These are phyloP conservation scores for Trichonephila inaurata DNA, from an alignment of 1,140 invertebrate genomes.

Conservation along the genomic window DNA sequence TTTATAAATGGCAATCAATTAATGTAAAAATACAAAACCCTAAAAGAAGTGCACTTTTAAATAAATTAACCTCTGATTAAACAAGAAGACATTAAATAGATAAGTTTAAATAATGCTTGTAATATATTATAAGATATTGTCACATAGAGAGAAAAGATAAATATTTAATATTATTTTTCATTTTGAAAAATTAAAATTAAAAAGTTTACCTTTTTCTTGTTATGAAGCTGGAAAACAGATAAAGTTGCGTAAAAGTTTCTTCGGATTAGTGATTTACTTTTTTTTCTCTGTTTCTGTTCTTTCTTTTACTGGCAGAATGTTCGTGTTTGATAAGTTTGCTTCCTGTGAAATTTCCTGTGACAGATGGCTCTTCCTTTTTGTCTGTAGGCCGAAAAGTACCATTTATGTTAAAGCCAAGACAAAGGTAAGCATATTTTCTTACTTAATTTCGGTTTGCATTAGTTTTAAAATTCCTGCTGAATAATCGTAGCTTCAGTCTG, in stretches of 20 bases:
- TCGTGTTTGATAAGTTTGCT: background rate
- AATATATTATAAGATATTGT: background rate
- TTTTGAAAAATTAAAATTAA: background rate
- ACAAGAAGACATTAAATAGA: too few relatives aligned
- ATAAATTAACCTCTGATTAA: too few relatives aligned
- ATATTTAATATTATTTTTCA: background rate
- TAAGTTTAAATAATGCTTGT: too few relatives aligned
- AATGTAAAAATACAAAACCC: background rate
- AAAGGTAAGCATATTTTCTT: conserved; percentile 2
- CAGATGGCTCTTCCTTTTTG: background rate
- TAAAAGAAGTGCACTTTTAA: background rate
- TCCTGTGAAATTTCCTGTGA: background rate
- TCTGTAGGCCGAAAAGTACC: background rate
- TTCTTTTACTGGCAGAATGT: background rate
- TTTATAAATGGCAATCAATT: too few relatives aligned
- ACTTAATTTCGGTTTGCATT: too few relatives aligned
- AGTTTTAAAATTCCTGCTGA: background rate
- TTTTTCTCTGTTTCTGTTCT: background rate
- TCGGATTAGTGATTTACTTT: background rate
- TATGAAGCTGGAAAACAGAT: background rate
- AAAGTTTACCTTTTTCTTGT: background rate
- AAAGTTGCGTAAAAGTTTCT: background rate
- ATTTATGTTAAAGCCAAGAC: background rate
- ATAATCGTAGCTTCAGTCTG: background rate
- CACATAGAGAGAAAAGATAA: too few relatives aligned